Evolutionary conservation across 2,797 vertebrate species (phyloP), one percentile per base, ranked within the genome.

Genomic region (Paedocypris micromegethes): DNA sequence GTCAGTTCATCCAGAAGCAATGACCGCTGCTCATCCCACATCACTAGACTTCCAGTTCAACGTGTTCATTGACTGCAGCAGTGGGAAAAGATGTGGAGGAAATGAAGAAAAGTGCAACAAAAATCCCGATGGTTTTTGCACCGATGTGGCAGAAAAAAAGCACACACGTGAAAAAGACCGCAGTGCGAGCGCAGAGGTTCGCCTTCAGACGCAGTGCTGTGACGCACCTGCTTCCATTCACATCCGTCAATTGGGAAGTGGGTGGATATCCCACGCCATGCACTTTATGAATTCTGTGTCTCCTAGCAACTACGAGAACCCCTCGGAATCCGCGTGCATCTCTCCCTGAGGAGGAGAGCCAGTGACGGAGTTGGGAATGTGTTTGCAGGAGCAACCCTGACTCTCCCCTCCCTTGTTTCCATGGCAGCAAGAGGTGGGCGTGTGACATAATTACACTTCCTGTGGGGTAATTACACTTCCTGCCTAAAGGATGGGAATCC

Each of bases 201-300:
- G 23, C 23, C 23, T 23, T 23, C 23, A 5, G 37, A 68, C 39
- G 58, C 76, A 57, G 72, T 56, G 48, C 77, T 79, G 64, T 85
- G 86, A 87, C 71, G 72, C 79, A 84, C 75, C 81, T 82, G 75
- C 72, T 81, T 68, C 77, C 73, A 83, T 70, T 69, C 63, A 78
- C 68, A 66, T 84, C 82, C 58, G 78, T 90, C 74, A 87, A 81
- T 85, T 63, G 80, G 44, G 66, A 82, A 72, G 83, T 82, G 73
- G 83, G 82, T 78, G 78, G 82, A 68, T 81, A 84, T 84, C 86
- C 79, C 78, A 85, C 72, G 66, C 64, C 71, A 86, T 60, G 74
- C 71, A 83, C 43, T 77, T 80, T 73, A 82, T 75, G 80, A 82
- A 83, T 83, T 81, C 73, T 74, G 75, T 80, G 86, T 88, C 82